phyloP scores from a whole-genome alignment of 30 jellyfish, hydroid and myxozoan species.

The Rhopilema esculentum region DNA sequence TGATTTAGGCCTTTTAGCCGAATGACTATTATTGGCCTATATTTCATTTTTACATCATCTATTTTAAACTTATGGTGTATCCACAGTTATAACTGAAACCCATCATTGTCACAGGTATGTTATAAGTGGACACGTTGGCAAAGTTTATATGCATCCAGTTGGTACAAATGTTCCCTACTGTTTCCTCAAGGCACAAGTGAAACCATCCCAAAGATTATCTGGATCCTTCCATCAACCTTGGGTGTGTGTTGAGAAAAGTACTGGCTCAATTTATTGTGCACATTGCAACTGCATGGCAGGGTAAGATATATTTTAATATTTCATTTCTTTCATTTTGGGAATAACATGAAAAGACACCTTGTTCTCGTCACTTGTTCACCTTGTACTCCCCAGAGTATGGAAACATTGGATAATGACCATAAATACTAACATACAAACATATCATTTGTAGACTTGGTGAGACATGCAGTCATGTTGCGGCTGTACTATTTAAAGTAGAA shows the following conservation, averaged over 20 bases:
- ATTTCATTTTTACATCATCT: neutral
- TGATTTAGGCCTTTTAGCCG: neutral
- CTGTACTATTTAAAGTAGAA: slow-evolving; percentile 44
- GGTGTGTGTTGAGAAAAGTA: slow-evolving; percentile 12
- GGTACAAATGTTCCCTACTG: slow-evolving; percentile 13
- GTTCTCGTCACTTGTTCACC: neutral
- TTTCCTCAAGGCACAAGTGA: slow-evolving; percentile 22
- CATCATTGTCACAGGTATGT: slow-evolving; percentile 28
- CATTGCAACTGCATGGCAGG: slow-evolving; percentile 34
- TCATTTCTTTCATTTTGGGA: neutral
- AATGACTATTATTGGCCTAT: neutral
- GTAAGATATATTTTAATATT: slow-evolving; percentile 10
- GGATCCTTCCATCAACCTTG: slow-evolving; percentile 29
- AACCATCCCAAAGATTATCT: slow-evolving; percentile 22
- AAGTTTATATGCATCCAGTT: slow-evolving; percentile 4
- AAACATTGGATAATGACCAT: too few relatives aligned
- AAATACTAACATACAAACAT: neutral
- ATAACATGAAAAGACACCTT: neutral
- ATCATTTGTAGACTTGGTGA: slow-evolving; percentile 60
- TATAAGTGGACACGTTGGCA: slow-evolving; percentile 24
- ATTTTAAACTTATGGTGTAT: neutral
- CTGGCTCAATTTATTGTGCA: slow-evolving; percentile 31
- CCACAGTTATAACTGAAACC: neutral
- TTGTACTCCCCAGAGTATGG: too few relatives aligned
- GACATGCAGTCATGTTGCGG: slow-evolving; percentile 72